Conservation (phyloP, 1,140 invertebrate species). For the Anadara kagoshimensis region DNA sequence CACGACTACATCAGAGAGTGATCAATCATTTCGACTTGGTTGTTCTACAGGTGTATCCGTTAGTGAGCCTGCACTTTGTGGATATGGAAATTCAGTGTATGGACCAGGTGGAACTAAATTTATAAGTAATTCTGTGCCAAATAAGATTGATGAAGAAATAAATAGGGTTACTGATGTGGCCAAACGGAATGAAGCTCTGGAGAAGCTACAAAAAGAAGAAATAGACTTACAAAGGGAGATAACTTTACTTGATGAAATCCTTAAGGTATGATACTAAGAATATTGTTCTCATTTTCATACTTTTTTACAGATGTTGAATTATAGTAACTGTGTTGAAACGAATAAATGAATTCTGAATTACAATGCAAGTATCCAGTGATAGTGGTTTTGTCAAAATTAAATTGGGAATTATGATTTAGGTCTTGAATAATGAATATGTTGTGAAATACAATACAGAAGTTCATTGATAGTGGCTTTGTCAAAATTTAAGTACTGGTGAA, state of each 20-base stretch:
- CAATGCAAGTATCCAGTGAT: too few relatives aligned
- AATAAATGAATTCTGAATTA: too few relatives aligned
- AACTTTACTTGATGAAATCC: conserved; percentile 65
- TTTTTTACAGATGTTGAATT: too few relatives aligned
- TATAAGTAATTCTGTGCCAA: conserved; percentile 40
- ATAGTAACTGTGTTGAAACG: too few relatives aligned
- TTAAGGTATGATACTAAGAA: conserved; percentile 48
- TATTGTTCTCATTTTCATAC: too few relatives aligned
- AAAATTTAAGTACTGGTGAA: too few relatives aligned
- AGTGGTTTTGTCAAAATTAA: too few relatives aligned
- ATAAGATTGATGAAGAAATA: conserved; percentile 42
- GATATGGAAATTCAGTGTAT: conserved; percentile 31
- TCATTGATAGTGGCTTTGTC: too few relatives aligned
- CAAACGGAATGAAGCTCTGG: conserved; percentile 48
- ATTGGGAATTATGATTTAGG: too few relatives aligned
- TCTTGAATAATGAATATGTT: too few relatives aligned
- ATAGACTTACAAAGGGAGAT: conserved; percentile 62
- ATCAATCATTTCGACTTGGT: conserved; percentile 7
- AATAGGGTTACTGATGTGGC: conserved; percentile 15
- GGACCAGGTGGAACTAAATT: conserved; percentile 1
- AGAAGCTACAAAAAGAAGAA: conserved; percentile 57
- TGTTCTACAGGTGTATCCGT: conserved; percentile 42
- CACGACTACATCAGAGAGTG: conserved; percentile 7
- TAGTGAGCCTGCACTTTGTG: conserved; percentile 50
- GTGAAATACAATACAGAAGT: too few relatives aligned